A percentile compares a stretch with the other conserved stretches of the same genome.
phyloP scores from a whole-genome alignment of 2,113 vertebrate genomes.

The Rutilus rutilus region DNA sequence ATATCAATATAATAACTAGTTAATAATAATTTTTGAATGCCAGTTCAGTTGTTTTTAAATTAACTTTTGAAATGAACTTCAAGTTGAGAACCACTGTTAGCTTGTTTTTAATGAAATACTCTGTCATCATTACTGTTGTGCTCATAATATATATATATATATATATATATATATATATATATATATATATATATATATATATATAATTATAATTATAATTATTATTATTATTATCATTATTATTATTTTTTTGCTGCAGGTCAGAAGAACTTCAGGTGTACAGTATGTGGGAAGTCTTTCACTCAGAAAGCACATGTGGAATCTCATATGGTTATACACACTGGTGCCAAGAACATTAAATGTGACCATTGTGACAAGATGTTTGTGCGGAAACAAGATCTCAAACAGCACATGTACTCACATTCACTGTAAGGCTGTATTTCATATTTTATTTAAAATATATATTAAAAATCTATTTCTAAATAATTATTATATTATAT shows the following conservation, averaged over 20 bases:
- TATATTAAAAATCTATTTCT: background rate
- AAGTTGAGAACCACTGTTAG: too few relatives aligned
- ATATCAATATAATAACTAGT: background rate
- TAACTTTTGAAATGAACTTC: background rate
- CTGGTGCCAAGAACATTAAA: conserved; percentile 92
- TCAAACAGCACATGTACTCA: conserved; percentile 93
- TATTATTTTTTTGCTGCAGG: conserved; percentile 70
- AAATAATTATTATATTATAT: background rate
- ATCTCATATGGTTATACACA: conserved; percentile 97
- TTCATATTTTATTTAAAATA: background rate
- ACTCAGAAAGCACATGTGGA: conserved; percentile 97
- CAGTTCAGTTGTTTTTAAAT: background rate
- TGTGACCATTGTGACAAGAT: conserved; percentile 95
- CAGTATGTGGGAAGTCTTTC: conserved; percentile 91
- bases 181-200: too few relatives aligned
- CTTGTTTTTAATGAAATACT: background rate
- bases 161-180: too few relatives aligned
- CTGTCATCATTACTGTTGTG: background rate
- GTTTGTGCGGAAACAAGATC: conserved; percentile 95
- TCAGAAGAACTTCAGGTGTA: conserved; percentile 96
- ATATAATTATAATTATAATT: too few relatives aligned
- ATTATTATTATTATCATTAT: too few relatives aligned
- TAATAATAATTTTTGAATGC: background rate
- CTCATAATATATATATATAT: background rate
- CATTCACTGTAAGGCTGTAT: conserved; percentile 87